A percentile compares a stretch with the other conserved stretches of the same genome.
These are phyloP conservation scores for Drosophila gaucha DNA, from an alignment of 2,888 invertebrate species.

Conservation along the genomic window DNA sequence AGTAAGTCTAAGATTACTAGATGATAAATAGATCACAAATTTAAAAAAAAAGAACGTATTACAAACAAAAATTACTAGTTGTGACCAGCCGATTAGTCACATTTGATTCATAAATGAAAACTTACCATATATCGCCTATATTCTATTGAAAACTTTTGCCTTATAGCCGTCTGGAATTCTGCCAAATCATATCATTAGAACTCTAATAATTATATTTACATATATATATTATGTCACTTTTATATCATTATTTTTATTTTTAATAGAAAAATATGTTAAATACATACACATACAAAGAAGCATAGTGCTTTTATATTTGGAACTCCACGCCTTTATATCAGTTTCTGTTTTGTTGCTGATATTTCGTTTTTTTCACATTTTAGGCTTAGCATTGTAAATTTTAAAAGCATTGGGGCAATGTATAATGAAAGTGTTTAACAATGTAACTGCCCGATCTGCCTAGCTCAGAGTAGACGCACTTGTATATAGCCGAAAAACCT, in stretches of 20 bases:
- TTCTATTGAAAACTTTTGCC: too few relatives aligned
- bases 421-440: neutral
- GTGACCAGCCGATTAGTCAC: too few relatives aligned
- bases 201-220: too few relatives aligned
- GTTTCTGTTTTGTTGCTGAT: conserved; percentile 1
- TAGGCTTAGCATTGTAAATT: conserved; percentile 8
- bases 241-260: conserved; percentile 33
- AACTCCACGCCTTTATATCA: conserved; percentile 10
- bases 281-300: conserved; percentile 32
- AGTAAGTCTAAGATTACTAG: neutral
- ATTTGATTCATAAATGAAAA: too few relatives aligned
- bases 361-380: conserved; percentile 1
- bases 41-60: too few relatives aligned
- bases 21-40: neutral
- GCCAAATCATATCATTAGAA: too few relatives aligned
- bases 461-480: conserved; percentile 20
- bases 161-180: too few relatives aligned
- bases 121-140: too few relatives aligned
- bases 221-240: conserved; percentile 15
- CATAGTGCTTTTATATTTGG: neutral
- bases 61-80: too few relatives aligned
- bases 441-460: conserved; percentile 7
- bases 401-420: conserved; percentile 13
- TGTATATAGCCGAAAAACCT: conserved; percentile 20
- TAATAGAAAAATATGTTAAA: conserved; percentile 54